phyloP scores from a whole-genome alignment of 2,113 vertebrate genomes.

The Eublepharis macularius region DNA sequence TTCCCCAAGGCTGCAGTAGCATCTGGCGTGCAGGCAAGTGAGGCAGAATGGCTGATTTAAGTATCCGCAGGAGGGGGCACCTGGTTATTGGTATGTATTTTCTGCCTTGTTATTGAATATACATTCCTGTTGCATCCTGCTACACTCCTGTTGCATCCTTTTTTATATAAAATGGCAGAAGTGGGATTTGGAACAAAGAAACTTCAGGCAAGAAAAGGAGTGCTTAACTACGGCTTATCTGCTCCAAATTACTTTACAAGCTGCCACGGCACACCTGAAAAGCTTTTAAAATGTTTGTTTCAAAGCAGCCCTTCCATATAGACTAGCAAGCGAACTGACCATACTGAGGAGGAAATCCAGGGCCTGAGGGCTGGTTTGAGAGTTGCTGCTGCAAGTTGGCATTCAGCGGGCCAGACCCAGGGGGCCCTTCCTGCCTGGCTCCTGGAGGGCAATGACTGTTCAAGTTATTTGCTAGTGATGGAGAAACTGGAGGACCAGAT shows the following conservation, averaged over 20 bases:
- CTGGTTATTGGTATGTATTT: too few species aligned
- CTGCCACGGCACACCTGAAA: background rate
- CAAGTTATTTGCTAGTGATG: constrained; percentile 64
- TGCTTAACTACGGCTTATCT: background rate
- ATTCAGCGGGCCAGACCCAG: constrained; percentile 70
- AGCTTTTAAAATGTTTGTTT: background rate
- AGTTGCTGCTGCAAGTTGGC: constrained; percentile 77
- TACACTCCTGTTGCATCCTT: background rate
- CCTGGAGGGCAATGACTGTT: constrained; percentile 70
- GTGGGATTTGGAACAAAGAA: too few species aligned
- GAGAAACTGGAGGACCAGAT: constrained; percentile 74
- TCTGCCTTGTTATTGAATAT: background rate
- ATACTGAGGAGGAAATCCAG: constrained; percentile 83
- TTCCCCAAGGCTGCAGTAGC: too few species aligned
- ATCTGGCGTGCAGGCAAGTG: too few species aligned
- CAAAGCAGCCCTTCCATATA: background rate
- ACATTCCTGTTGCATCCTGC: background rate
- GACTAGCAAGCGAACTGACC: constrained; percentile 69
- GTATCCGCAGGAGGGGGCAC: too few species aligned
- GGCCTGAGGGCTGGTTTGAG: constrained; percentile 72
- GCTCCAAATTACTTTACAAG: background rate
- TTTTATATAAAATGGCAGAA: background rate
- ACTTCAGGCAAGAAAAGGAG: too few species aligned
- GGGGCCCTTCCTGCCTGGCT: constrained; percentile 71
- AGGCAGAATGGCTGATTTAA: too few species aligned